Evolutionary conservation across 2,797 vertebrate genomes (phyloP), one percentile per base, ranked within the genome.

Genomic region (Lithobates sylvaticus): DNA sequence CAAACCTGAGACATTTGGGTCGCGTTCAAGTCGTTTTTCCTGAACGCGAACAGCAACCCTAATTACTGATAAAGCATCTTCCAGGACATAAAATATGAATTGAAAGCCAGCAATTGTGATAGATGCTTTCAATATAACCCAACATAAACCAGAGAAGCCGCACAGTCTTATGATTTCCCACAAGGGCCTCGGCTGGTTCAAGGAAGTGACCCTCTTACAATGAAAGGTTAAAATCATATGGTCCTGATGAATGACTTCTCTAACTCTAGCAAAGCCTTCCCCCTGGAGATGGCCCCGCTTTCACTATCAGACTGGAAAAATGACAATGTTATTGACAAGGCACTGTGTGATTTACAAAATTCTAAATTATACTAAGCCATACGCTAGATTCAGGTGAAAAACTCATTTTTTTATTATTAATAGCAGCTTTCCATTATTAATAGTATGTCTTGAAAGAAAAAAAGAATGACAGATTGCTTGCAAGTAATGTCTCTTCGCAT

Each of bases 171-270:
- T 84, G 86, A 87, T 87, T 87, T 87, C 86, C 86, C 86, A 78
- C 70, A 84, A 87, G 86, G 69, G 76, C 81, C 32, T 29, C 23
- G 44, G 44, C n/a, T 74, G 86, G 86, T 78, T 87, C 86, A 87
- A 74, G 80, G 70, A 87, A 79, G 86, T 84, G 86, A 87, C 86
- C 86, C 81, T 84, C 81, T 87, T 83, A 87, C 86, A 79, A 84
- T 75, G 80, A 87, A 87, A 87, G 86, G 86, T 87, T 87, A 87
- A 83, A 84, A 79, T 83, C 39, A 74, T 87, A 72, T 87, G 80
- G 81, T 77, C 81, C 81, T 87, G 86, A 87, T 87, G 76, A 84
- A 87, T 87, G 70, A 39, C 86, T 84, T 87, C 76, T 83, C 86
- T 79, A 68, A 81, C 84, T 76, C 70, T 32, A 29, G 64, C 64